A percentile compares a stretch with the other conserved stretches of the same genome.
These are phyloP conservation scores for Pantherophis vulpinus DNA, from an alignment of 2,797 vertebrate genomes.

Conservation along the genomic window DNA sequence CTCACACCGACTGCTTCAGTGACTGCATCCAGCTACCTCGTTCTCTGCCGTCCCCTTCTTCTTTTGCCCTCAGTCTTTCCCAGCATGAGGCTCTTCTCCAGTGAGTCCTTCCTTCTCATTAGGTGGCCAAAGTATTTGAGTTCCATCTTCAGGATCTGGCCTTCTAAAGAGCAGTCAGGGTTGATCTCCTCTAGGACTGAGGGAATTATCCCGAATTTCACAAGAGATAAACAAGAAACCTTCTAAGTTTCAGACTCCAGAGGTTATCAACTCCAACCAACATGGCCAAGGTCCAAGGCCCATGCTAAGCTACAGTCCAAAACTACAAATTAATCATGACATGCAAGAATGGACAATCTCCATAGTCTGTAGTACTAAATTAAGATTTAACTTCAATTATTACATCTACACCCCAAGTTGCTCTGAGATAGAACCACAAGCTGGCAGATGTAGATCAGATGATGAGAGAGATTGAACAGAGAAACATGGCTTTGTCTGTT, in stretches of 20 bases:
- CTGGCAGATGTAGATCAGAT: not conserved
- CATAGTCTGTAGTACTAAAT: not conserved
- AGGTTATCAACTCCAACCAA: not conserved
- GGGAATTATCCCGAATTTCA: fast-evolving
- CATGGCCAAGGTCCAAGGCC: not conserved
- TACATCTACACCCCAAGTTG: too few relatives aligned
- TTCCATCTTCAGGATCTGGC: too few relatives aligned
- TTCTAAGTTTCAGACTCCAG: not conserved
- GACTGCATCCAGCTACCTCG: too few relatives aligned
- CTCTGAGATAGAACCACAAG: not conserved
- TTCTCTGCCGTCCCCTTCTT: too few relatives aligned
- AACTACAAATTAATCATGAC: not conserved
- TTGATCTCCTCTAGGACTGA: too few relatives aligned
- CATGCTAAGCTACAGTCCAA: not conserved
- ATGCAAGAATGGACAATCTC: not conserved
- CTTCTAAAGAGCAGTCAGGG: too few relatives aligned
- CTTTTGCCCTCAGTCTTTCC: too few relatives aligned
- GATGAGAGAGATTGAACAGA: not conserved
- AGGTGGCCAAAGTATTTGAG: too few relatives aligned
- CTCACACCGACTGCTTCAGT: too few relatives aligned
- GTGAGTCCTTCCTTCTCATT: too few relatives aligned
- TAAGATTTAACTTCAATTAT: not conserved
- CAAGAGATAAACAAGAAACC: not conserved
- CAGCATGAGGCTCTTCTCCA: too few relatives aligned
- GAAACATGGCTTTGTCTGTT: not conserved